Percentiles rank a stretch among this genome's conserved stretches.
phyloP scores from a whole-genome alignment of 2,113 vertebrate genomes.

The Lichenostomus cassidix region DNA sequence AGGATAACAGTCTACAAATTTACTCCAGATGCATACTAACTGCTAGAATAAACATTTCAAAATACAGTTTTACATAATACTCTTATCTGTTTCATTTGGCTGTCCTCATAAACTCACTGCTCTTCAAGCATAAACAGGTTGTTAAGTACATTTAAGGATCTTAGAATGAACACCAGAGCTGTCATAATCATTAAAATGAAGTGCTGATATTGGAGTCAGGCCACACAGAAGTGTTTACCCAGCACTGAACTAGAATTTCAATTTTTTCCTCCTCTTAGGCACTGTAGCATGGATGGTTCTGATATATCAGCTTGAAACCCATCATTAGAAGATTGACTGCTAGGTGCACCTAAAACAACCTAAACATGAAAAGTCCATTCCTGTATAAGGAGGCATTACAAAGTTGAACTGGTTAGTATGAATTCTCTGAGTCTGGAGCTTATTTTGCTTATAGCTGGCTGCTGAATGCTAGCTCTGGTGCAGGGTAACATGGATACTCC shows the following conservation, averaged over 20 bases:
- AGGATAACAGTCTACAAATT: slow-evolving; percentile 17
- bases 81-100: slow-evolving; percentile 67
- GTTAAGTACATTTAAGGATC: slow-evolving; percentile 72
- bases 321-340: not conserved
- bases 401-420: not conserved
- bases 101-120: slow-evolving; percentile 52
- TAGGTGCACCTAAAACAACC: not conserved
- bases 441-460: not conserved
- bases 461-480: not conserved
- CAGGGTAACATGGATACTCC: not conserved
- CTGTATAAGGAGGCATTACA: not conserved
- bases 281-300: not conserved
- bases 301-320: not conserved
- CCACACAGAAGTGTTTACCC: slow-evolving; percentile 48
- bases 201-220: slow-evolving; percentile 48
- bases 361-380: not conserved
- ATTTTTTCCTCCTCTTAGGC: not conserved
- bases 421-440: not conserved
- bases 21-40: slow-evolving; percentile 61
- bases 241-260: slow-evolving; percentile 38
- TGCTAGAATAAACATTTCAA: slow-evolving; percentile 65
- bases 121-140: slow-evolving; percentile 64
- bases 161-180: slow-evolving; percentile 62
- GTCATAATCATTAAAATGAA: slow-evolving; percentile 71
- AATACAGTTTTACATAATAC: slow-evolving; percentile 54